Percentiles rank a stretch among this genome's conserved stretches.
Conservation (phyloP, 2,113 vertebrate genomes). For the Sinocyclocheilus anophthalmus region DNA sequence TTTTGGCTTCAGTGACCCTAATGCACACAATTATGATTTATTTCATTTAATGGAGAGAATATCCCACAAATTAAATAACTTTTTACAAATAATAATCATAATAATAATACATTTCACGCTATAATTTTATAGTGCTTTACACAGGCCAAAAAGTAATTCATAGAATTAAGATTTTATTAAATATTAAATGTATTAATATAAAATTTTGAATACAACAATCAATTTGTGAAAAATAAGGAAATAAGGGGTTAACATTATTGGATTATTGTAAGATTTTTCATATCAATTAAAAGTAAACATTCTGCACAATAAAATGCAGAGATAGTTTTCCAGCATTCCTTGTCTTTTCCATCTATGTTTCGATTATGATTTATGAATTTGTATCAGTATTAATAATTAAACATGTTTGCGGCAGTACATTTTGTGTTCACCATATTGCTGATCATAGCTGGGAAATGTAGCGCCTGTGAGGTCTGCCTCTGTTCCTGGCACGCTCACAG, state of each 20-base stretch:
- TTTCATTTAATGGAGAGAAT: not conserved
- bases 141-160: not conserved
- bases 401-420: not conserved
- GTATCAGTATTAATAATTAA: slow-evolving; percentile 17
- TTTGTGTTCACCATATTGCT: slow-evolving; percentile 13
- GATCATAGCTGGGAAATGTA: slow-evolving; percentile 15
- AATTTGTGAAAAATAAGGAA: too few relatives aligned
- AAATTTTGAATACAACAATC: not conserved
- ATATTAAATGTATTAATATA: too few relatives aligned
- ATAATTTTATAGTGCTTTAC: not conserved
- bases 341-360: not conserved
- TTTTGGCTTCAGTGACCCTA: not conserved
- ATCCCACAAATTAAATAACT: not conserved
- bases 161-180: not conserved
- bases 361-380: not conserved
- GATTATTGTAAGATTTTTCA: not conserved
- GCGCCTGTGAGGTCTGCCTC: not conserved
- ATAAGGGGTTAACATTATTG: not conserved
- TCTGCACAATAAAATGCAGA: not conserved
- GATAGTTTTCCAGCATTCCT: not conserved
- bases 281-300: not conserved
- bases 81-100: not conserved
- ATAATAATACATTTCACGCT: not conserved
- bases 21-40: not conserved
- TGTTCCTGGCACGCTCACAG: slow-evolving; percentile 48